A percentile compares a stretch with the other conserved stretches of the same genome.
Evolutionary conservation across 2,113 vertebrate species (phyloP).

Genomic region (Equus przewalskii): DNA sequence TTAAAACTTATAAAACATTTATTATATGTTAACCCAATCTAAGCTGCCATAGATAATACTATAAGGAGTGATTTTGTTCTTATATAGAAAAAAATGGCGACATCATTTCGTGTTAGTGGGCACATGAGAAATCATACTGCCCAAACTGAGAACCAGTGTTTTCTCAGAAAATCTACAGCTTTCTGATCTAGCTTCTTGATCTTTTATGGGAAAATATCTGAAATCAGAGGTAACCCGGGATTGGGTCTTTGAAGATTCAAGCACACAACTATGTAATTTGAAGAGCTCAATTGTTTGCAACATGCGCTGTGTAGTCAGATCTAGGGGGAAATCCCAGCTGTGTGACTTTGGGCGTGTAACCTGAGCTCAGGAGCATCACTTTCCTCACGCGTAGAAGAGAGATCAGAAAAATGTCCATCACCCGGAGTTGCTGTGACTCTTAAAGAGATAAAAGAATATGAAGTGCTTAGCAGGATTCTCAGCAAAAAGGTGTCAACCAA

Average conservation of each 20-base stretch:
- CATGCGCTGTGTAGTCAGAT: neutral
- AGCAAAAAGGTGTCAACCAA: neutral
- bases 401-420: neutral
- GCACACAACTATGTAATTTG: neutral
- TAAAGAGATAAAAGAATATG: neutral
- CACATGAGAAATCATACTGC: neutral
- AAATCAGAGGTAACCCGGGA: neutral
- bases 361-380: neutral
- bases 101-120: neutral
- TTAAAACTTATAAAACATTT: slow-evolving; percentile 31
- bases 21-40: neutral
- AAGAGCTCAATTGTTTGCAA: slow-evolving; percentile 22
- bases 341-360: neutral
- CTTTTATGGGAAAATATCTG: neutral
- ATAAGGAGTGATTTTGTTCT: neutral
- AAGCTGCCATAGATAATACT: neutral
- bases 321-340: neutral
- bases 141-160: neutral
- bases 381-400: neutral
- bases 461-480: neutral
- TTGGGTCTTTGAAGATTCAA: slow-evolving; percentile 5
- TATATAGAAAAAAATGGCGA: neutral
- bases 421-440: neutral
- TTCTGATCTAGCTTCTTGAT: neutral
- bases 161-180: neutral